phyloP scores from a whole-genome alignment of 1,140 invertebrate genomes.

The Bombus vancouverensis region DNA sequence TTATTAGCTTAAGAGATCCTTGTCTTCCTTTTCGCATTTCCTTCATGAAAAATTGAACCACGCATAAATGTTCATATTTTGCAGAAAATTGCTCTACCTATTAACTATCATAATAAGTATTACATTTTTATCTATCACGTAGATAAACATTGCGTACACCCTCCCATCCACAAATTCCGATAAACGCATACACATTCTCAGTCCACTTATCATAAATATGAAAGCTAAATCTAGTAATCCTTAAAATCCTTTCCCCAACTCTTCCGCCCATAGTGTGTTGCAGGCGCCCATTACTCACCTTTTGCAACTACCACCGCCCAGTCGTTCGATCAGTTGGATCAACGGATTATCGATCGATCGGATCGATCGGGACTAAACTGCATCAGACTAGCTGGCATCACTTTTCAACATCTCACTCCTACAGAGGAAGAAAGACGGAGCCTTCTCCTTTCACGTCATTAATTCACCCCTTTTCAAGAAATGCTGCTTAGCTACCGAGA shows the following conservation, averaged over 20 bases:
- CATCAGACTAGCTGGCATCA: neutral
- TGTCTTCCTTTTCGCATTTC: too few species aligned
- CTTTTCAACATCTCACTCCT: neutral
- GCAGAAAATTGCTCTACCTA: too few species aligned
- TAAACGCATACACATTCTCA: too few species aligned
- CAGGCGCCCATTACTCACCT: neutral
- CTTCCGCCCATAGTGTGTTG: neutral
- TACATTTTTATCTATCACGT: too few species aligned
- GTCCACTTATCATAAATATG: too few species aligned
- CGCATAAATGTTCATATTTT: too few species aligned
- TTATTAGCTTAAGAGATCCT: fast-evolving
- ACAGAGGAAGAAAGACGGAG: neutral
- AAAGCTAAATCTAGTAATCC: too few species aligned
- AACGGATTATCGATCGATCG: neutral
- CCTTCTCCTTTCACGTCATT: neutral
- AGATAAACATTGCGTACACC: too few species aligned
- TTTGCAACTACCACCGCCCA: neutral
- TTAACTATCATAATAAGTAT: too few species aligned
- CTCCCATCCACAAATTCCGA: too few species aligned
- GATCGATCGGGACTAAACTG: too few species aligned
- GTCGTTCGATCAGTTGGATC: neutral
- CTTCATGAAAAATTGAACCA: too few species aligned
- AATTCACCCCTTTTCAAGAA: neutral
- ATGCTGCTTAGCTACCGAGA: neutral
- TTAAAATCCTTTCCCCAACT: neutral